These are phyloP conservation scores for Sebastes vulpes DNA, from an alignment of 2,797 vertebrate species.

Conservation along the genomic window DNA sequence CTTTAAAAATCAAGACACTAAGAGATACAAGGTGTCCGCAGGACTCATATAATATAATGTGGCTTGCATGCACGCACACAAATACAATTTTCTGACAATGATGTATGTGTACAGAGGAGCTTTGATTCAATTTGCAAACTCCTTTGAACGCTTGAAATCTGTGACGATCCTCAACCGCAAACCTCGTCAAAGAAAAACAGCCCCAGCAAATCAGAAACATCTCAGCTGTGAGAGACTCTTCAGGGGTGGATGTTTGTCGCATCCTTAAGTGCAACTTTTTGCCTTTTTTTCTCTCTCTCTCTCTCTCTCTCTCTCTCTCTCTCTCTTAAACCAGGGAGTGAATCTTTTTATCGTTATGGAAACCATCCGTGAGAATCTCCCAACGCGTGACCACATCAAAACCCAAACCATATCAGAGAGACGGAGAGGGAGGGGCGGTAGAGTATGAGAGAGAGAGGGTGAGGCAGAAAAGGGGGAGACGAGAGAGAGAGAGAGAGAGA, in stretches of 20 bases:
- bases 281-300: not conserved
- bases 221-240: constrained; percentile 44
- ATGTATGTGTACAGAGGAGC: constrained; percentile 48
- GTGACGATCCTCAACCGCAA: constrained; percentile 60
- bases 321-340: constrained; percentile 25
- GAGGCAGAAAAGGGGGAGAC: constrained; percentile 15
- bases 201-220: constrained; percentile 72
- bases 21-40: constrained; percentile 13
- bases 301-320: not conserved
- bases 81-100: constrained; percentile 44
- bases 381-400: constrained; percentile 76
- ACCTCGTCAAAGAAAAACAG: constrained; percentile 67
- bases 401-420: constrained; percentile 78
- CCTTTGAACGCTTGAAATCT: constrained; percentile 64
- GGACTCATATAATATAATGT: constrained; percentile 1
- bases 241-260: constrained; percentile 16
- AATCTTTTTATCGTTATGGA: constrained; percentile 79
- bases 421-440: constrained; percentile 7
- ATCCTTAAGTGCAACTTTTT: constrained; percentile 47
- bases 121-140: constrained; percentile 67
- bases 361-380: constrained; percentile 79
- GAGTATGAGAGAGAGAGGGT: not conserved
- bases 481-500: not conserved
- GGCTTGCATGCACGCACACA: constrained; percentile 22
- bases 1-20: constrained; percentile 3